Conservation (phyloP, 2,113 vertebrate genomes). For the Ammodytes marinus region DNA sequence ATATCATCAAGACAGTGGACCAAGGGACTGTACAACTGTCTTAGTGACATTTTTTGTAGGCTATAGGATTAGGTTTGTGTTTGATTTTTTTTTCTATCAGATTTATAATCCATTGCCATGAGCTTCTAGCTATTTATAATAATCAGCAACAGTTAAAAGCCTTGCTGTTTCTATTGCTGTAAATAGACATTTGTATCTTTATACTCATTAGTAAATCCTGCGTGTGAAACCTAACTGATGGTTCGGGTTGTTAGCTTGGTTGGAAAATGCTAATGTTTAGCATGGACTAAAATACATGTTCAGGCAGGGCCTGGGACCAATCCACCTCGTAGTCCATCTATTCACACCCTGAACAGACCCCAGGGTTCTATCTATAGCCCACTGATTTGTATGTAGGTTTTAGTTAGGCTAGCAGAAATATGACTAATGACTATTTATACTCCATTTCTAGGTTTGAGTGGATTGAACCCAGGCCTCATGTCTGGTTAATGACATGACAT, state of each 20-base stretch:
- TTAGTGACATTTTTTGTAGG: constrained; percentile 2
- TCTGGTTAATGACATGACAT: constrained; percentile 4
- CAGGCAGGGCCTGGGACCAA: constrained; percentile 3
- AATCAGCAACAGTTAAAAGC: not conserved
- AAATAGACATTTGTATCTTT: constrained; percentile 69
- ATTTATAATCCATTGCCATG: constrained; percentile 47
- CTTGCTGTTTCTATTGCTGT: constrained; percentile 64
- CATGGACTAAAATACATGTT: constrained; percentile 32
- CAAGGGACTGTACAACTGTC: constrained; percentile 9
- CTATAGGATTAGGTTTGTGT: constrained; percentile 27
- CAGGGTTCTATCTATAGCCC: not conserved
- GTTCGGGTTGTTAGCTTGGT: constrained; percentile 32
- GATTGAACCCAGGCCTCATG: constrained; percentile 1
- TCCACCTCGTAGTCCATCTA: not conserved
- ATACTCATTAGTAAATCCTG: constrained; percentile 49
- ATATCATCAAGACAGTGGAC: not conserved
- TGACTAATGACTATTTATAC: not conserved
- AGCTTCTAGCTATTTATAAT: constrained; percentile 44
- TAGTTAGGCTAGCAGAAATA: not conserved
- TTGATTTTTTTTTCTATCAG: constrained; percentile 33
- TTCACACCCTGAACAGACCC: not conserved
- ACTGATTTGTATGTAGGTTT: not conserved
- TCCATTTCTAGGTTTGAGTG: not conserved
- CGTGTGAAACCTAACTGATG: constrained; percentile 26
- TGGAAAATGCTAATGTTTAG: constrained; percentile 59